phyloP scores from a whole-genome alignment of 2,797 vertebrate genomes.

The Bradypodion pumilum region DNA sequence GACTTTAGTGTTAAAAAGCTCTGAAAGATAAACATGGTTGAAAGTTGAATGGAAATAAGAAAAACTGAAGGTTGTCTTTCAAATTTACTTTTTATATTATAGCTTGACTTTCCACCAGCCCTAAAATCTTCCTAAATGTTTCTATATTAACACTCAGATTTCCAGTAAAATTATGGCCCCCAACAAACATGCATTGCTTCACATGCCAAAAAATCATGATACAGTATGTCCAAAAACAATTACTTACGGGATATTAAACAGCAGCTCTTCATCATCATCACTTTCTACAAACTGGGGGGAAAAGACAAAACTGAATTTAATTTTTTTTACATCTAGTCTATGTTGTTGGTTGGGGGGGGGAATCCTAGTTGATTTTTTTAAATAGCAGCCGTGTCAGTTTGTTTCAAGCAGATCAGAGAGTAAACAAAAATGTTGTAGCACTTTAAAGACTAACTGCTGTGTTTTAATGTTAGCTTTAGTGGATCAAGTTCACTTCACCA shows the following conservation, averaged over 20 bases:
- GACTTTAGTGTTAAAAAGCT: not conserved
- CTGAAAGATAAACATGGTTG: not conserved
- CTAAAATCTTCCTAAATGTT: not conserved
- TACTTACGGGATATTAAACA: slow-evolving; percentile 98
- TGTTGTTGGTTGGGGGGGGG: not conserved
- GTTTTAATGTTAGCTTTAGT: no score
- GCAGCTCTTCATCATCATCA: slow-evolving; percentile 93
- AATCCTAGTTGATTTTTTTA: no score
- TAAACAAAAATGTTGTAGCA: no score
- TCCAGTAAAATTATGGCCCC: not conserved
- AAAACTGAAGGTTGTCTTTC: not conserved
- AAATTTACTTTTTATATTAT: not conserved
- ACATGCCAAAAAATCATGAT: not conserved
- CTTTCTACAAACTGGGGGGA: slow-evolving; percentile 90
- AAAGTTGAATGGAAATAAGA: not conserved
- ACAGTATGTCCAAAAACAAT: no score
- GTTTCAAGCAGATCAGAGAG: no score
- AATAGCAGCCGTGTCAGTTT: no score
- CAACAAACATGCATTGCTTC: fast-evolving
- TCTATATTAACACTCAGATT: not conserved
- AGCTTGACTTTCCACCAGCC: not conserved
- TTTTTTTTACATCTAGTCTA: not conserved
- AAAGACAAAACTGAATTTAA: slow-evolving; percentile 11
- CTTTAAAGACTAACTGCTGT: no score
- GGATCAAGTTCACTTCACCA: no score